phyloP scores from a whole-genome alignment of 2,113 vertebrate species.

The Pipra filicauda region DNA sequence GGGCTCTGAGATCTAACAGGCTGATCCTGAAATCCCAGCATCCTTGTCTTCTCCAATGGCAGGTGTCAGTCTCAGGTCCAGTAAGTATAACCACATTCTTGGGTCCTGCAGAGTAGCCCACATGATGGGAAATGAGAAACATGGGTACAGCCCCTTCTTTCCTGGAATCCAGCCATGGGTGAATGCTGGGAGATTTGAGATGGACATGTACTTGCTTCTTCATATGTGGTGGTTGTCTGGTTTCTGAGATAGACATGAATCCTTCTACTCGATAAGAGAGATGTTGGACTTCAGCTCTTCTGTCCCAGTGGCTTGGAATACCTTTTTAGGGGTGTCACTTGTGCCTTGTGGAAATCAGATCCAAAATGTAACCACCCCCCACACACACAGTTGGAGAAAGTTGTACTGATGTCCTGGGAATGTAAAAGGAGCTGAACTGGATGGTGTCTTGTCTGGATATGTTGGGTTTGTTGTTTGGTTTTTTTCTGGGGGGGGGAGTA shows the following conservation, averaged over 20 bases:
- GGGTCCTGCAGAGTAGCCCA: not conserved
- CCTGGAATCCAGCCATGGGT: rapidly evolving
- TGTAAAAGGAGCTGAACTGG: not conserved
- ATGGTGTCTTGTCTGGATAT: not conserved
- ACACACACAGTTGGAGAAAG: rapidly evolving
- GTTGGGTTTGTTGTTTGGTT: not conserved
- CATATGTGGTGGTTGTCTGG: not conserved
- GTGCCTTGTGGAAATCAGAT: not conserved
- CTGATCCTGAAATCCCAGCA: not conserved
- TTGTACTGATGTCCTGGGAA: not conserved
- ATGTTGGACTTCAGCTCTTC: not conserved
- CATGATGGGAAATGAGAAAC: rapidly evolving
- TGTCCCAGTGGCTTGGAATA: not conserved
- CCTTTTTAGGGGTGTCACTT: not conserved
- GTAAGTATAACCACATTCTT: rapidly evolving
- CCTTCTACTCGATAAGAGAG: not conserved
- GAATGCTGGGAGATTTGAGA: not conserved
- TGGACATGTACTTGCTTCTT: not conserved
- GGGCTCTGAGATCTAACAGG: not conserved
- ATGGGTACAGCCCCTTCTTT: rapidly evolving
- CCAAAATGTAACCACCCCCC: not conserved
- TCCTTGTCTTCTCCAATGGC: not conserved
- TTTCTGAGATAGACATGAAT: not conserved
- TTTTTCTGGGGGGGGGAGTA: no score
- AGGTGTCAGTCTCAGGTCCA: not conserved